Evolutionary conservation across 2,113 vertebrate genomes (phyloP), one percentile per base, ranked within the genome.

Genomic region (Illadopsis cleaveri): DNA sequence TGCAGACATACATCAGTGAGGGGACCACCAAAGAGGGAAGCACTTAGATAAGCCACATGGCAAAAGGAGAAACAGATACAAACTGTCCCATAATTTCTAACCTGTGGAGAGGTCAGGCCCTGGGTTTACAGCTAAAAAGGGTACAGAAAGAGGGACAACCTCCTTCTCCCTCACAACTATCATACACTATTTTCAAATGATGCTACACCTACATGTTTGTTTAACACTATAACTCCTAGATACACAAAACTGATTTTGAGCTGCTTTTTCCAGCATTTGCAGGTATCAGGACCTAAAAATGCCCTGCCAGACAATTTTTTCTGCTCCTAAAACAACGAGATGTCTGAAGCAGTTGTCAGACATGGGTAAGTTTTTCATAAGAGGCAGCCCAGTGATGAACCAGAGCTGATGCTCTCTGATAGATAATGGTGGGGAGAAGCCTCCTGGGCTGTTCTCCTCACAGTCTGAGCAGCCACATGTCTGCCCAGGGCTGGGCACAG

Each of bases 11-110:
- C 28, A 54, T 33, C 65, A 79, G n/a, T 4, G 21, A 71, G 89
- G 31, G 20, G 88, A 90, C 66, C 62, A 87, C 48, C 61, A 87
- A 72, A 90, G 56, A 76, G 40, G n/a, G 45, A 82, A 76, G 23
- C 80, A 56, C 22, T 60, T 15, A 44, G 57, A 44, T 20, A 87
- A 94, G 40, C 61, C 48, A 61, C 0, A 0, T 9, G 25, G 61
- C 73, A 82, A 90, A 56, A 80, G 20, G 24, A 75, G 66, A 79
- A 64, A 56, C 12, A 40, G 37, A 66, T 8, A 51, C 22, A 78
- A 86, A 81, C 27, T 23, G 22, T 33, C 24, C 57, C 48, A 18
- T 10, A n/a, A 53, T 68, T 91, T 86, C n/a, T 45, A 72, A 40
- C 16, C 31, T 16, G 14, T 13, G 21, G 18, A 69, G 57, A 69